Evolutionary conservation across 2,797 vertebrate species (phyloP), one percentile per base, ranked within the genome.

Genomic region (Clarias laeviceps): DNA sequence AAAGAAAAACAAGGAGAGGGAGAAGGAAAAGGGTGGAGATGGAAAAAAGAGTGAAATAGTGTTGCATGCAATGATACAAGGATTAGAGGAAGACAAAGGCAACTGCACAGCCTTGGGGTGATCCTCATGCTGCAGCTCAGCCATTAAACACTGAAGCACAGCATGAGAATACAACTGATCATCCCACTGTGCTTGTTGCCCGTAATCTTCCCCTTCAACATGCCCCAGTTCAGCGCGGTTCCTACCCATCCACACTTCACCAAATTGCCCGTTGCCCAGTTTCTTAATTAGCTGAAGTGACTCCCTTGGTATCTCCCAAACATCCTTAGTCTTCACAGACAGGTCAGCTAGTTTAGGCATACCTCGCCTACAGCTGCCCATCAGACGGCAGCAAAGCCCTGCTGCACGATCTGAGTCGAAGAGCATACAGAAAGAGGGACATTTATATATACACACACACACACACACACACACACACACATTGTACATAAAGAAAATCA

Each of bases 201-300:
- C 76, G 81, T 87, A 80, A 88, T 89, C 89, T 64, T 80, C 62
- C 62, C 82, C 88, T 82, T 62, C 7, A 84, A 66, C 78, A 79
- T 82, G 80, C 64, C 70, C 82, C 62, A 27, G 73, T 79, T 72
- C 37, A 85, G 87, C 74, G 40, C 80, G 86, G 88, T 90, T 92
- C 97, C 93, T 97, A 97, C 97, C 97, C 96, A 97, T 97, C 97
- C 97, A 97, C 91, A 97, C 97, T 97, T 97, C 97, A 96, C 97
- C 97, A 70, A 97, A 97, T 94, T 97, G 97, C 92, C 97, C 97
- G 59, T 97, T 97, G 88, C 97, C 97, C 94, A 97, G 92, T 92
- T 97, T 97, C 94, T 97, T 97, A 95, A 97, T 96, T 90, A 97
- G 96, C 93, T 97, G 96, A 85, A 97, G 94, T 87, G 97, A 97